Base-by-base conservation (phyloP, 2,113 vertebrate species). In the Balaeniceps rex region DNA sequence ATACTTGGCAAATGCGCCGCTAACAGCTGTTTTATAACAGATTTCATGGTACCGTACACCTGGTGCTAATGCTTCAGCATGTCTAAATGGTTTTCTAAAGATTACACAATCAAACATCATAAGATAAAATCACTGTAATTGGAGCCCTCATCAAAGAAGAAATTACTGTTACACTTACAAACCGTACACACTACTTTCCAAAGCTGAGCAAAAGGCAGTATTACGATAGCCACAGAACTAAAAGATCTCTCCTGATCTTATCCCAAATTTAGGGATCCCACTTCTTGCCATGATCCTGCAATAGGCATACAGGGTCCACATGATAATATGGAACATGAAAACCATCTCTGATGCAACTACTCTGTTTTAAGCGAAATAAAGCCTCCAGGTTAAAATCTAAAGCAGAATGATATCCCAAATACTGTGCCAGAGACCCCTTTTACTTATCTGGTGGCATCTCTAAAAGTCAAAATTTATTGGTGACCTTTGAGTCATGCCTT, bases 71-170 rank as follows among this genome's bases (percentile, higher is more conserved):
- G 88, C 93, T 95, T 69, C 81, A 93, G 94, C 90, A 76, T 92
- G 83, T 93, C 93, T 94, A 97, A 96, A 96, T 72, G 93, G 92
- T 88, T 96, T 96, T 94, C 83, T 96, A 94, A 94, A 96, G 97
- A 95, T 74, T 94, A 92, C 95, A 97, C 74, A 86, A 91, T 92
- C 88, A 93, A 96, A 92, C 93, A 94, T 85, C 1, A 1, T 76
- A 55, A 83, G 88, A 95, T 93, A 95, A 96, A 83, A 95, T 96
- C 93, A 49, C 63, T 55, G 91, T 87, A 95, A 91, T 88, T 94
- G 81, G 83, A 92, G 81, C 51, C 40, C 79, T 96, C 94, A 93
- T 94, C 92, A 88, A 82, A 96, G 81, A 76, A 83, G 87, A 95
- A 96, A 95, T 91, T 95, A 74, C 84, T 14, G 9, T 86, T 64